Conservation (phyloP, 2,888 invertebrate species). For the Drosophila kanekoi region DNA sequence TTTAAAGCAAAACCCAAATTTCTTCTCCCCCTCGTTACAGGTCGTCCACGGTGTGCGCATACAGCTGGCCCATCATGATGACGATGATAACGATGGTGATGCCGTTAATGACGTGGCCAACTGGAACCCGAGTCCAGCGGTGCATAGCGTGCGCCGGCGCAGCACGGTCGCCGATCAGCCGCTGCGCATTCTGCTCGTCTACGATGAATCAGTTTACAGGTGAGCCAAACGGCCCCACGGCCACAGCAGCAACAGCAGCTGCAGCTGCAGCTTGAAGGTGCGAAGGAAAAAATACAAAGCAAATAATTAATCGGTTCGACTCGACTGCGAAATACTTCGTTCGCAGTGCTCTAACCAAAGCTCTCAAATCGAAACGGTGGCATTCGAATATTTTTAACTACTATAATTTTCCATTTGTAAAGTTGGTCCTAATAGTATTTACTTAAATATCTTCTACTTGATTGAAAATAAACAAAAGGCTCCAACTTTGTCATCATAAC, state of each 20-base stretch:
- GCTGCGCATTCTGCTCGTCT: slow-evolving; percentile 92
- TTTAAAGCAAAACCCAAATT: slow-evolving; percentile 12
- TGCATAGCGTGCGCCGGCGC: slow-evolving; percentile 88
- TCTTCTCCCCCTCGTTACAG: slow-evolving; percentile 86
- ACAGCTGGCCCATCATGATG: slow-evolving; percentile 89
- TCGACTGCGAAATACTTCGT: neutral
- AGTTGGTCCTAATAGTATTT: too few relatives aligned
- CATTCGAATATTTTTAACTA: neutral
- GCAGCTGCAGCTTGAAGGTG: neutral
- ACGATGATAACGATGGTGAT: slow-evolving; percentile 82
- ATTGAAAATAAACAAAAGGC: too few relatives aligned
- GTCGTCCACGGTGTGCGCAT: slow-evolving; percentile 93
- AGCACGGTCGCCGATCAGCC: slow-evolving; percentile 90
- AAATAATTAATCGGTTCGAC: neutral
- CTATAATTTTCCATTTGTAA: neutral
- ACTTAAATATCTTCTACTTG: too few relatives aligned
- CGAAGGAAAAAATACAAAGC: neutral
- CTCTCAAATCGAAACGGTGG: too few relatives aligned
- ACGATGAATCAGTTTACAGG: slow-evolving; percentile 95
- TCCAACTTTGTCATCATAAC: too few relatives aligned
- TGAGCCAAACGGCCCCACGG: slow-evolving; percentile 84
- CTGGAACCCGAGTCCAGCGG: slow-evolving; percentile 86
- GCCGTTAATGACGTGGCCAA: slow-evolving; percentile 87
- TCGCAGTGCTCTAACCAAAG: neutral
- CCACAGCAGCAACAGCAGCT: slow-evolving; percentile 3